A percentile compares a stretch with the other conserved stretches of the same genome.
These are phyloP conservation scores for Syrmaticus mikado DNA, from an alignment of 2,113 vertebrate genomes.

Conservation along the genomic window DNA sequence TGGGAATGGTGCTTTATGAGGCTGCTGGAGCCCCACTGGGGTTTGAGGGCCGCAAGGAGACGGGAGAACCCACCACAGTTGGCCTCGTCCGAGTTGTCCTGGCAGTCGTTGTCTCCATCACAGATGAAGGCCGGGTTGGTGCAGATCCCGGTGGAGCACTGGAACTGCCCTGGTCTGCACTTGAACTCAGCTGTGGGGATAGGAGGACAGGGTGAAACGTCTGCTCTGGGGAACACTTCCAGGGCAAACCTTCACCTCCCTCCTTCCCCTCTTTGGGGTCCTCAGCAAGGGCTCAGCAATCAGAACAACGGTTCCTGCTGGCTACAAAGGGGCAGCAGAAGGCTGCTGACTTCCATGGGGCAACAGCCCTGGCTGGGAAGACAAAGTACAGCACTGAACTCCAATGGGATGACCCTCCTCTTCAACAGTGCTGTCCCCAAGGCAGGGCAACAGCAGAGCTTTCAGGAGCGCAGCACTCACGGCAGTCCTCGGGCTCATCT, in stretches of 20 bases:
- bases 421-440: fast-evolving
- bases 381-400: fast-evolving
- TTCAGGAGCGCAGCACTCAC: slow-evolving; percentile 79
- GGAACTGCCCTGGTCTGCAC: slow-evolving; percentile 95
- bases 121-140: slow-evolving; percentile 99
- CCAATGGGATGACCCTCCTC: background rate
- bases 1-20: background rate
- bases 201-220: background rate
- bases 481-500: slow-evolving; percentile 92
- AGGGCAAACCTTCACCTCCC: background rate
- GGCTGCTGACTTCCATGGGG: background rate
- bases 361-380: background rate
- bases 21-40: background rate
- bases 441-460: background rate
- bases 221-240: background rate
- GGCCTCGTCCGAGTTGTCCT: slow-evolving; percentile 95
- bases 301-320: fast-evolving
- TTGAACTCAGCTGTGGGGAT: slow-evolving; percentile 88
- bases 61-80: slow-evolving; percentile 86
- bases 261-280: fast-evolving
- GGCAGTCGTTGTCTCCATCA: slow-evolving; percentile 97
- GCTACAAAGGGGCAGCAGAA: background rate
- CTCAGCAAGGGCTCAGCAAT: background rate
- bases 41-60: fast-evolving
- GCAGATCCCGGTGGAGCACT: slow-evolving; percentile 96